Evolutionary conservation across 2,888 invertebrate species (phyloP), one percentile per base, ranked within the genome.

Genomic region (Eristalis intricaria): DNA sequence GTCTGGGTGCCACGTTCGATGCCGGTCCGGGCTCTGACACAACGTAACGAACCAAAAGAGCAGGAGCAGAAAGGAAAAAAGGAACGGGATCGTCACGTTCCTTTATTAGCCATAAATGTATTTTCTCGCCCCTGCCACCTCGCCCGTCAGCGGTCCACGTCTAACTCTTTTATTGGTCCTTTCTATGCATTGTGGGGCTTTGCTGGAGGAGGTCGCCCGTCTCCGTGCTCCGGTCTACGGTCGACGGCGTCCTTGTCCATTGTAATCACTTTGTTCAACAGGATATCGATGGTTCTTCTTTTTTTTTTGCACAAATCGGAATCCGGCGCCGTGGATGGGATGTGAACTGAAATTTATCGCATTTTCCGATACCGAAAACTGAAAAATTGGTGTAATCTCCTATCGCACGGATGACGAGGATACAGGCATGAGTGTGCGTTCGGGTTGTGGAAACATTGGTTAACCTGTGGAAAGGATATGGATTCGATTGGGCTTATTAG

Each of bases 21-120:
- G 58, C 75, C 40, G 58, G 65, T 22, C 69, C 40, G 13, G 40
- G 15, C 56, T 32, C 19, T 26, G 61, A 71, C 70, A 40, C 32
- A 29, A 50, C 66, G 56, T 71, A 68, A 68, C 71, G 74, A 86
- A 86, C 71, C 84, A 74, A 74, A 86, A 13, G 13, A 32, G 32
- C 10, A 32, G 32, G 7, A 32, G 32, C 8, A 32, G 10, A 8
- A 50, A 4, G 2, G 19, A 50, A 13, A 43, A 43, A 7, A 50
- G 19, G 76, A 83, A 68, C 78, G 66, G 69, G 78, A 78, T 83
- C 78, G 86, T 86, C 86, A 86, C 86, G 86, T 83, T 78, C 86
- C 71, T 82, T 86, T 86, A 86, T 86, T 86, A 86, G 86, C 86
- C 86, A 86, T 86, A 86, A 86, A 86, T 86, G 86, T 86, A 86